A percentile compares a stretch with the other conserved stretches of the same genome.
Evolutionary conservation across 2,888 invertebrate genomes (phyloP).

Genomic region (Polyommatus icarus): DNA sequence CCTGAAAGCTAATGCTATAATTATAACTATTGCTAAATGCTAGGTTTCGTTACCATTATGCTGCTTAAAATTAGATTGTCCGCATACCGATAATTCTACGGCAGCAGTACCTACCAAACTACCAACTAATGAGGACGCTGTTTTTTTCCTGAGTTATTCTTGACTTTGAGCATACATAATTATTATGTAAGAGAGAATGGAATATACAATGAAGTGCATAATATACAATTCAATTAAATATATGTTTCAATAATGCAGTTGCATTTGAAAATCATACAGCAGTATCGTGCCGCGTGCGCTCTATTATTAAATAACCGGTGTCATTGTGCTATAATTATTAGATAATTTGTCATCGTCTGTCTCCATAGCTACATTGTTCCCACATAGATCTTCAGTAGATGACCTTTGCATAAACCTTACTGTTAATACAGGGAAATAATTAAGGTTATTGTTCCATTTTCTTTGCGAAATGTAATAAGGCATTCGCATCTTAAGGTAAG

Average conservation of each 20-base stretch:
- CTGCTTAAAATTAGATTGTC: background rate
- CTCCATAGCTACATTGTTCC: background rate
- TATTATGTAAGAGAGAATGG: background rate
- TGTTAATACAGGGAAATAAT: too few species aligned
- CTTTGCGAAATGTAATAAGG: too few species aligned
- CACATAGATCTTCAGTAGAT: background rate
- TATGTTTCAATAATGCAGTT: background rate
- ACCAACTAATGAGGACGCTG: background rate
- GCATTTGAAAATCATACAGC: slow-evolving; percentile 11
- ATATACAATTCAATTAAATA: background rate
- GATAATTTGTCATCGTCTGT: background rate
- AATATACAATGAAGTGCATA: background rate
- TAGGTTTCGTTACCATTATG: background rate
- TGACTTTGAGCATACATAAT: background rate
- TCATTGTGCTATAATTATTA: slow-evolving; percentile 15
- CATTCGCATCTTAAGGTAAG: too few species aligned
- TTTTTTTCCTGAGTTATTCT: background rate
- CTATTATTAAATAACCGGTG: background rate
- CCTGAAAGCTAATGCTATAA: background rate
- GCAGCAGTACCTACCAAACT: too few species aligned
- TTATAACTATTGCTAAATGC: background rate
- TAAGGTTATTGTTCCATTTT: too few species aligned
- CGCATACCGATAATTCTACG: background rate
- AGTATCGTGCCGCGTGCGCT: background rate
- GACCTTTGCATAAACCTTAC: background rate